A percentile compares a stretch with the other conserved stretches of the same genome.
Evolutionary conservation across 2,888 invertebrate genomes (phyloP).

Genomic region (Punctoribates punctum): DNA sequence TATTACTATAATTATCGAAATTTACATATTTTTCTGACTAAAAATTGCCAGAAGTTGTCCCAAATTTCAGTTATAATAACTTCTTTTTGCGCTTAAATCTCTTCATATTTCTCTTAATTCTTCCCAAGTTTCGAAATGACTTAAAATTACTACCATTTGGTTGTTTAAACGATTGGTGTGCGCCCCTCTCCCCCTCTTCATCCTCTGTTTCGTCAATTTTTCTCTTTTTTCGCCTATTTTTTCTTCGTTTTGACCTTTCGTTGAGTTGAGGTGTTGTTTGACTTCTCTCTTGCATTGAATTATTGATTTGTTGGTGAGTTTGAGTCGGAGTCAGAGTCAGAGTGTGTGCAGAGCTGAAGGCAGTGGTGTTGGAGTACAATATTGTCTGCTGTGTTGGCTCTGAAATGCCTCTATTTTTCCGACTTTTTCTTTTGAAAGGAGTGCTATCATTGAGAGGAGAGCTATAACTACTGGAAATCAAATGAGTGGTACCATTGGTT

Average conservation of each 20-base stretch:
- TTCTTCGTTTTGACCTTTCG: slow-evolving; percentile 19
- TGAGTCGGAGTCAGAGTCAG: slow-evolving; percentile 1
- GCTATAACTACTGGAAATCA: background rate
- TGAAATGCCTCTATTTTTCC: background rate
- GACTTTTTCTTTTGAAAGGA: background rate
- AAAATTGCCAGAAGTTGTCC: no score
- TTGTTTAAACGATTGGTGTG: background rate
- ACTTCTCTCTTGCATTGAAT: slow-evolving; percentile 14
- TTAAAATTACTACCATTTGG: background rate
- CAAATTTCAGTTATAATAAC: no score
- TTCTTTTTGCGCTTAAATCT: background rate
- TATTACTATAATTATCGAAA: no score
- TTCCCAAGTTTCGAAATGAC: background rate
- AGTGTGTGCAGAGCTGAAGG: slow-evolving; percentile 6
- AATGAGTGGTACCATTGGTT: background rate
- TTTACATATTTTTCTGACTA: no score
- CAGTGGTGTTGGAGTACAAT: slow-evolving; percentile 20
- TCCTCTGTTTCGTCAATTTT: background rate
- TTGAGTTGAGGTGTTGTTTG: slow-evolving; percentile 14
- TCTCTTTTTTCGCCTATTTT: background rate
- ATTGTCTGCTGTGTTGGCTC: background rate
- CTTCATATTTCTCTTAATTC: background rate
- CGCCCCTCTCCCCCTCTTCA: background rate
- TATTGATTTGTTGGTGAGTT: slow-evolving; percentile 7
- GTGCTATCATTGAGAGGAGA: background rate